Percentiles rank a stretch among this genome's conserved stretches.
These are phyloP conservation scores for Etheostoma perlongum DNA, from an alignment of 2,797 vertebrate genomes.

Conservation along the genomic window DNA sequence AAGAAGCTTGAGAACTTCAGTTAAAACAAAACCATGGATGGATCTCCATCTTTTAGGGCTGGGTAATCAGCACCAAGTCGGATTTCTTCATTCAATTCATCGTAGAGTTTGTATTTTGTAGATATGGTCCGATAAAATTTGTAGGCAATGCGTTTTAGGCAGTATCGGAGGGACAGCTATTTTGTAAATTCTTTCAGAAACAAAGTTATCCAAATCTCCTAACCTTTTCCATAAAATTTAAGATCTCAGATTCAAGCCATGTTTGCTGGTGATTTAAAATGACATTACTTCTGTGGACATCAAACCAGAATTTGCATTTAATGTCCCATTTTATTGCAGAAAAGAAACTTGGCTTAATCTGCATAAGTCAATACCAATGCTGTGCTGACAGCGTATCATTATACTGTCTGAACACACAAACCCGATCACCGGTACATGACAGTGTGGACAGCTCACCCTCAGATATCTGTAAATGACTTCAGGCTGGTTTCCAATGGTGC, in stretches of 20 bases:
- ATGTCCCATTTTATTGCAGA: too few relatives aligned
- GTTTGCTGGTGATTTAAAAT: background rate
- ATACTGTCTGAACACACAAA: constrained; percentile 7
- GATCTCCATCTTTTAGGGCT: background rate
- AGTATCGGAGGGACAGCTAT: too few relatives aligned
- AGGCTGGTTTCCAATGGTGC: constrained; percentile 87
- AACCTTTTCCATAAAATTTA: background rate
- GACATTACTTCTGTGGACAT: background rate
- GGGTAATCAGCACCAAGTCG: background rate
- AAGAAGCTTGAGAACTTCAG: background rate
- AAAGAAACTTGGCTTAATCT: background rate
- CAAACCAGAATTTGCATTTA: too few relatives aligned
- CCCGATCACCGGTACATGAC: background rate
- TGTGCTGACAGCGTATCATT: background rate
- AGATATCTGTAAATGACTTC: constrained; percentile 90
- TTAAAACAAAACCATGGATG: constrained; percentile 15
- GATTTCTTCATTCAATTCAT: background rate
- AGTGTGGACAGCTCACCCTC: constrained; percentile 82
- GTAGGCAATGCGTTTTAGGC: too few relatives aligned
- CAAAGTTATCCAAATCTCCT: background rate
- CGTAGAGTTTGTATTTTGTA: background rate
- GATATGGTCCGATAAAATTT: too few relatives aligned
- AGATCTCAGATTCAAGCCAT: background rate
- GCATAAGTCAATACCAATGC: background rate
- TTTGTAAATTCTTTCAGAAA: background rate